Percentiles rank a stretch among this genome's conserved stretches.
Conservation (phyloP, 2,113 vertebrate genomes). For the Colinus virginianus region DNA sequence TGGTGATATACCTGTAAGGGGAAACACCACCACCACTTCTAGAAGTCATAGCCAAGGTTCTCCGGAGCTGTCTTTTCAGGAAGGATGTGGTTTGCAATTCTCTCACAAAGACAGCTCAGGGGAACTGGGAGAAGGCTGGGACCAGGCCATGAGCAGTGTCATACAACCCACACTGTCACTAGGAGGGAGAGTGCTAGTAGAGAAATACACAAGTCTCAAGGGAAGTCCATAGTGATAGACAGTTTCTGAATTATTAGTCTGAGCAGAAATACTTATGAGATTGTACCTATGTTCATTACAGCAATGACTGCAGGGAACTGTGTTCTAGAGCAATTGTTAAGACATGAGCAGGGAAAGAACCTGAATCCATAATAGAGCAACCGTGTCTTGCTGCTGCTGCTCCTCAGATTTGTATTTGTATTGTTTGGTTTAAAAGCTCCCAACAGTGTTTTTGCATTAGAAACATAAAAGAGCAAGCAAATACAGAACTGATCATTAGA, state of each 20-base stretch:
- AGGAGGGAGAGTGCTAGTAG: neutral
- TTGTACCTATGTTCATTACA: neutral
- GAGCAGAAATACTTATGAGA: neutral
- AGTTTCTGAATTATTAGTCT: neutral
- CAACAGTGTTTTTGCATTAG: neutral
- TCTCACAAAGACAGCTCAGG: neutral
- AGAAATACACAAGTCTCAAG: neutral
- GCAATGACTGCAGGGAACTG: neutral
- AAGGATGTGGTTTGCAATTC: neutral
- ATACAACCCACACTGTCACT: neutral
- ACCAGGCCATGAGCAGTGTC: neutral
- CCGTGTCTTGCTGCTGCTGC: neutral
- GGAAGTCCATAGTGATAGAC: neutral
- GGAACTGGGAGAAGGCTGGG: neutral
- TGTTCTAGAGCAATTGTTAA: neutral
- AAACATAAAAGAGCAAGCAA: slow-evolving; percentile 2
- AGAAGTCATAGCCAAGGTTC: neutral
- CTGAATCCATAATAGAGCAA: neutral
- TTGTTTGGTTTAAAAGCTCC: neutral
- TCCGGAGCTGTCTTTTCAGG: neutral
- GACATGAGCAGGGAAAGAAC: neutral
- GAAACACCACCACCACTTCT: rapidly evolving
- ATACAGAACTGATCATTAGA: neutral
- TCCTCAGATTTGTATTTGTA: neutral
- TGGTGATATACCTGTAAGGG: neutral